phyloP scores from a whole-genome alignment of 2,888 invertebrate genomes.

The Cheilosia soror region DNA sequence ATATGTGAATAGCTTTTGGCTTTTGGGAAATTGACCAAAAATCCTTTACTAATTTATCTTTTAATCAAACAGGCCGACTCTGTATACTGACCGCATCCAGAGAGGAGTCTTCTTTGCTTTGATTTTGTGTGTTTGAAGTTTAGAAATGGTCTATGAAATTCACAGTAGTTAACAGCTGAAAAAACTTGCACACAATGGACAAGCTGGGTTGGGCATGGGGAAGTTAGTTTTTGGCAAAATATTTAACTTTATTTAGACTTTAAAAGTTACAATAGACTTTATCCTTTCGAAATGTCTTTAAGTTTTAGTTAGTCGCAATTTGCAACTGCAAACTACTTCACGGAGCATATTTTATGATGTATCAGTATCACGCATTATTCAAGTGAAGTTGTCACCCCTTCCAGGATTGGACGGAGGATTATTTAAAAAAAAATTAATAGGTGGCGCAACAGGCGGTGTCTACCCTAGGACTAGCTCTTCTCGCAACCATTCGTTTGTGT shows the following conservation, averaged over 20 bases:
- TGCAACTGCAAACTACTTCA: too few species aligned
- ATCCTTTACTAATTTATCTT: slow-evolving; percentile 74
- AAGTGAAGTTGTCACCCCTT: too few species aligned
- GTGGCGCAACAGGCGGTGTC: too few species aligned
- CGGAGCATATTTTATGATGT: too few species aligned
- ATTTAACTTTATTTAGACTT: not conserved
- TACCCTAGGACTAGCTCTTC: too few species aligned
- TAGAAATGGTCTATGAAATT: slow-evolving; percentile 22
- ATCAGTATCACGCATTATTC: too few species aligned
- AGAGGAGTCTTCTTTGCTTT: slow-evolving; percentile 26
- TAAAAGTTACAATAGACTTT: not conserved
- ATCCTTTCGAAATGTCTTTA: too few species aligned
- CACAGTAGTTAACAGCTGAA: slow-evolving; percentile 49
- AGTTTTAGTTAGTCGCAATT: too few species aligned
- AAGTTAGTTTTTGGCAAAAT: not conserved
- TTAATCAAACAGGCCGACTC: slow-evolving; percentile 59
- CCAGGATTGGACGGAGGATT: too few species aligned
- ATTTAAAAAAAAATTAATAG: too few species aligned
- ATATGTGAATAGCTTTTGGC: slow-evolving; percentile 48
- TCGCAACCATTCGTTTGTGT: too few species aligned
- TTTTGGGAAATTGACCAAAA: slow-evolving; percentile 71
- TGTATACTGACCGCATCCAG: not conserved
- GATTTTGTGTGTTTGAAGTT: slow-evolving; percentile 42
- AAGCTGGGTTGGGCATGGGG: not conserved
- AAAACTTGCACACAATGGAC: not conserved